phyloP scores from a whole-genome alignment of 2,113 vertebrate species.

The Equus quagga region DNA sequence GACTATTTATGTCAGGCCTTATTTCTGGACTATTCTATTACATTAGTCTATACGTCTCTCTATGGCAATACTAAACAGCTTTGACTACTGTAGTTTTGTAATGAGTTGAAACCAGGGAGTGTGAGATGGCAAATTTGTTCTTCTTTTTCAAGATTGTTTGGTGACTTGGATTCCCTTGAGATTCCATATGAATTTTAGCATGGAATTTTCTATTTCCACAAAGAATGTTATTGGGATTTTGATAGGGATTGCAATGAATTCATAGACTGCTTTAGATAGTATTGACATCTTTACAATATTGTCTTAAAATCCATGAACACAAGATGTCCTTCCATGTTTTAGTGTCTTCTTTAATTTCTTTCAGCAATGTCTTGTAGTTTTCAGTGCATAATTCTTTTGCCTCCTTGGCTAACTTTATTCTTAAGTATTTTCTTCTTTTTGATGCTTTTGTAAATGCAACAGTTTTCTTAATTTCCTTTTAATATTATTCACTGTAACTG shows the following conservation, averaged over 20 bases:
- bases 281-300: background rate
- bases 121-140: background rate
- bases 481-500: no score
- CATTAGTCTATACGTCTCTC: background rate
- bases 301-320: background rate
- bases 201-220: no score
- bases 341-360: background rate
- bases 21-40: background rate
- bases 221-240: no score
- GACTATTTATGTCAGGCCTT: background rate
- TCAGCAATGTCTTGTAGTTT: background rate
- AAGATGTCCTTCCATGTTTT: background rate
- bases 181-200: no score
- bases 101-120: background rate
- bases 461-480: background rate
- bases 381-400: background rate
- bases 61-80: background rate
- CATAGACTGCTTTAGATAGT: no score
- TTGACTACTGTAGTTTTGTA: background rate
- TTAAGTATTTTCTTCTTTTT: background rate
- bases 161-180: no score
- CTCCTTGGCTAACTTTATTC: background rate
- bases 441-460: background rate
- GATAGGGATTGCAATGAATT: no score
- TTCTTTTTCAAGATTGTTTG: background rate